Percentiles rank a stretch among this genome's conserved stretches.
Conservation (phyloP, 2,797 vertebrate species). For the Cryptoprocta ferox region DNA sequence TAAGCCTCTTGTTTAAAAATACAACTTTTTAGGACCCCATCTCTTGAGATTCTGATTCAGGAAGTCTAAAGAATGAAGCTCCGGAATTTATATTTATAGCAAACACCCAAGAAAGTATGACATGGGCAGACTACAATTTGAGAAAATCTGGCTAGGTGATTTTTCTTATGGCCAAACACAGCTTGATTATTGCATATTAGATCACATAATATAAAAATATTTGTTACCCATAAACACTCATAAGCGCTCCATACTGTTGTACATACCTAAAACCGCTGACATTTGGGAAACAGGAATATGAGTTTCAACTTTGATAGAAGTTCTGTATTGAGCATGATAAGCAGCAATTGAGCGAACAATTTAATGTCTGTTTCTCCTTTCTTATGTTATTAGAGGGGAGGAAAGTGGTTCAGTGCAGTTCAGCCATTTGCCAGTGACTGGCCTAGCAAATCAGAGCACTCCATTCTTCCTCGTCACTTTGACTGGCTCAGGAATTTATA, state of each 20-base stretch:
- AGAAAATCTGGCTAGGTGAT: neutral
- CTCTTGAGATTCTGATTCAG: neutral
- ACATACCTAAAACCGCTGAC: neutral
- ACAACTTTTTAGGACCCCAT: neutral
- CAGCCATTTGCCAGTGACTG: neutral
- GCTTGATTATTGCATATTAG: neutral
- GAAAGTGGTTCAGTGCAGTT: neutral
- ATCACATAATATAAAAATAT: neutral
- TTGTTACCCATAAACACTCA: neutral
- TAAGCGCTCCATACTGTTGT: neutral
- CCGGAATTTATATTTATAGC: neutral
- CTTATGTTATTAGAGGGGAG: neutral
- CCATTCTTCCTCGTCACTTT: neutral
- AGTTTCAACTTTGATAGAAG: neutral
- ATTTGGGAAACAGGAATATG: neutral
- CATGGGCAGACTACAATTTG: neutral
- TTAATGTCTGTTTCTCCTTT: conserved; percentile 9
- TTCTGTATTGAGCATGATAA: conserved; percentile 7
- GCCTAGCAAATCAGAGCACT: neutral
- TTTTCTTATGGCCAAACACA: neutral
- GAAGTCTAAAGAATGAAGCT: neutral
- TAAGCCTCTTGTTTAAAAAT: neutral
- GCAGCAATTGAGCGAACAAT: neutral
- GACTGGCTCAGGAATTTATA: neutral
- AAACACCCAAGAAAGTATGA: neutral